Conservation (phyloP, 2,888 invertebrate species). For the Allophyes oxyacanthae region DNA sequence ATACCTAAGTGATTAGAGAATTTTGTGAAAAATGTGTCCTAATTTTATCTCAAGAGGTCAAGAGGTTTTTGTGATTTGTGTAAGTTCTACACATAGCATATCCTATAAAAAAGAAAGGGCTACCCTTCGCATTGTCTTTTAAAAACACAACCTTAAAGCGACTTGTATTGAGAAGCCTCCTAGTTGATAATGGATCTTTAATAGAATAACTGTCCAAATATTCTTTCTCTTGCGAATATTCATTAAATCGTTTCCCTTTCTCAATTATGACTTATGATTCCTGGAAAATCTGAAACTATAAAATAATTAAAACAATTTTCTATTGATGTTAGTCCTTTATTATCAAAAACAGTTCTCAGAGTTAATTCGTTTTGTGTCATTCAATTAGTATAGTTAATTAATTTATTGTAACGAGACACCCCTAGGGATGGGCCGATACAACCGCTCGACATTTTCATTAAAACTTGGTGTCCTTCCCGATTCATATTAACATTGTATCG, state of each 20-base stretch:
- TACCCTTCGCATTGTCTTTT: too few relatives aligned
- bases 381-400: slow-evolving; percentile 75
- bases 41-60: too few relatives aligned
- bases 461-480: slow-evolving; percentile 64
- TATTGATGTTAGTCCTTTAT: slow-evolving; percentile 37
- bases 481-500: slow-evolving; percentile 49
- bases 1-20: too few relatives aligned
- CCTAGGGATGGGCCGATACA: slow-evolving; percentile 58
- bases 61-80: too few relatives aligned
- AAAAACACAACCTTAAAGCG: too few relatives aligned
- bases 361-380: slow-evolving; percentile 70
- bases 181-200: neutral
- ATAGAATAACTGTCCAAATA: slow-evolving; percentile 25
- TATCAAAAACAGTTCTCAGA: slow-evolving; percentile 58
- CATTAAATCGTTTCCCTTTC: slow-evolving; percentile 18
- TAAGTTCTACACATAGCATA: too few relatives aligned
- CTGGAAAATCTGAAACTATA: slow-evolving; percentile 21
- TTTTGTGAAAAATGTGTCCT: too few relatives aligned
- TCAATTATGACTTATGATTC: slow-evolving; percentile 7
- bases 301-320: slow-evolving; percentile 16
- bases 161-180: too few relatives aligned
- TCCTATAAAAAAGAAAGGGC: too few relatives aligned
- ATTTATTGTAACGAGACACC: slow-evolving; percentile 69
- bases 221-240: slow-evolving; percentile 30
- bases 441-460: slow-evolving; percentile 70